A percentile compares a stretch with the other conserved stretches of the same genome.
Evolutionary conservation across 2,797 vertebrate species (phyloP).

Genomic region (Neosilurus hyrtlii): DNA sequence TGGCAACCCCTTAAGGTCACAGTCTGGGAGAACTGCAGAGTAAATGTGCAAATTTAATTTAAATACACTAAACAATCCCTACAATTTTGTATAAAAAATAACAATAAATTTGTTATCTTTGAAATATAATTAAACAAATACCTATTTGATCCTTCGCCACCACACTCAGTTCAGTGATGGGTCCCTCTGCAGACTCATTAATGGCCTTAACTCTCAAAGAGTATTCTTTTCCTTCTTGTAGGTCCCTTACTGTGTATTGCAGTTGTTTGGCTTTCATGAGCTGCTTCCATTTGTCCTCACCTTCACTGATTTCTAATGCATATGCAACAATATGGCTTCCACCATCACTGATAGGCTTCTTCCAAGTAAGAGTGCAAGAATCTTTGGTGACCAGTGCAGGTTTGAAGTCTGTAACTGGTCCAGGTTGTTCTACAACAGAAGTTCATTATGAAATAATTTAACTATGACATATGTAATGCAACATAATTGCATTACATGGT

Average conservation of each 20-base stretch:
- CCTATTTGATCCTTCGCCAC: constrained; percentile 92
- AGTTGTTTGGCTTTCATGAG: constrained; percentile 82
- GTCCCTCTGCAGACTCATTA: constrained; percentile 91
- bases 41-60: not conserved
- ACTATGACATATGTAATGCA: not conserved
- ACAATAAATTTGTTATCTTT: not conserved
- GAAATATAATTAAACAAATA: constrained; percentile 57
- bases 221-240: constrained; percentile 89
- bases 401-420: constrained; percentile 91
- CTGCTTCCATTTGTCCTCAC: constrained; percentile 88
- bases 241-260: constrained; percentile 77
- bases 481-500: not conserved
- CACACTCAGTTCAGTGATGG: constrained; percentile 81
- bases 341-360: constrained; percentile 90
- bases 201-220: constrained; percentile 88
- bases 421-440: constrained; percentile 84
- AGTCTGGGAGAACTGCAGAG: constrained; percentile 85
- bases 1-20: constrained; percentile 86
- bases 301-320: constrained; percentile 81
- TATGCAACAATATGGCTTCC: constrained; percentile 89
- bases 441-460: not conserved
- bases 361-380: constrained; percentile 88
- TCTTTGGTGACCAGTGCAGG: constrained; percentile 82
- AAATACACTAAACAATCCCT: not conserved
- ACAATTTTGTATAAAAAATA: not conserved